Evolutionary conservation across 2,113 vertebrate species (phyloP).

Genomic region (Sorex araneus): DNA sequence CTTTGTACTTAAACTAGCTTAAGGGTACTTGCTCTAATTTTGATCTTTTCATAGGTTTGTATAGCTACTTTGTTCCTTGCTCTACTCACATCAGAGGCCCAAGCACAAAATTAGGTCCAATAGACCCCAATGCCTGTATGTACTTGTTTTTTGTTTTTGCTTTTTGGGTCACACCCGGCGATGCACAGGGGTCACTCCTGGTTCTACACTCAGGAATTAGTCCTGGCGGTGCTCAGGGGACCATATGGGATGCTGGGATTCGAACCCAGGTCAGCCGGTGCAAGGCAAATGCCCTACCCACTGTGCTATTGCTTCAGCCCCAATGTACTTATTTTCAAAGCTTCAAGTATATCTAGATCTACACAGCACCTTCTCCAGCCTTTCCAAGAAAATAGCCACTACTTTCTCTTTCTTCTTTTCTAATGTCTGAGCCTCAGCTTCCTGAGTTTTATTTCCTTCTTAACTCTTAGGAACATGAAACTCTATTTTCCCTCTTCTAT

Average conservation of each 20-base stretch:
- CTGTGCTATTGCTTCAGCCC: no score
- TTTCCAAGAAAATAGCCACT: not conserved
- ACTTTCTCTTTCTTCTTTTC: not conserved
- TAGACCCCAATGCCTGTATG: not conserved
- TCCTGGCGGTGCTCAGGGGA: no score
- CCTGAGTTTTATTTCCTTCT: not conserved
- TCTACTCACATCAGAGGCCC: not conserved
- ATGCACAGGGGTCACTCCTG: no score
- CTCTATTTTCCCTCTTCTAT: not conserved
- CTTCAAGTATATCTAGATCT: not conserved
- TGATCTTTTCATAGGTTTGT: not conserved
- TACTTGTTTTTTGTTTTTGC: no score
- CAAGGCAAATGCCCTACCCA: no score
- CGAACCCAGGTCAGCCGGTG: no score
- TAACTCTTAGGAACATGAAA: not conserved
- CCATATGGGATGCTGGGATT: no score
- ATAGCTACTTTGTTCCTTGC: not conserved
- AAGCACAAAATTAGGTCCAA: not conserved
- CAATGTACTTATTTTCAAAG: no score
- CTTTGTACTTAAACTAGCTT: not conserved
- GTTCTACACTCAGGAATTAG: no score
- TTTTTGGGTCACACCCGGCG: no score
- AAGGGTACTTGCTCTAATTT: not conserved
- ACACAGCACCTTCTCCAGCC: not conserved
- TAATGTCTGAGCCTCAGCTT: not conserved